A percentile compares a stretch with the other conserved stretches of the same genome.
Evolutionary conservation across 1,140 invertebrate species (phyloP).

Genomic region (Agrypnia vestita): DNA sequence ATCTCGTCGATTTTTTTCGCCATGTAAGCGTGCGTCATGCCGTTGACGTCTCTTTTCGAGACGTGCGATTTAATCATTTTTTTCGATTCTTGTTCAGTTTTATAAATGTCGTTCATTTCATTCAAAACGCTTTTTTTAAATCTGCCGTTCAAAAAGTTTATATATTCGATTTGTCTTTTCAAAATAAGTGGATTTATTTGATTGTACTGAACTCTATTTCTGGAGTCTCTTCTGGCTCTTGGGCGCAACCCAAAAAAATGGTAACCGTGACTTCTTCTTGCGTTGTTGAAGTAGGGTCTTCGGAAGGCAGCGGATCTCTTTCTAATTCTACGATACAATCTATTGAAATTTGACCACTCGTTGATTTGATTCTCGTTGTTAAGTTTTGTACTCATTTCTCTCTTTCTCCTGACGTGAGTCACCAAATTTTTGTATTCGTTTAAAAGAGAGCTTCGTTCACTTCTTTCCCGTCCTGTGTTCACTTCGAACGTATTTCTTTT

Average conservation of each 20-base stretch:
- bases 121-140: neutral
- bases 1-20: constrained; percentile 43
- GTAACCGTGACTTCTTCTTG: constrained; percentile 40
- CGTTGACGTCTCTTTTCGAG: constrained; percentile 33
- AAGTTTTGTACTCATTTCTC: neutral
- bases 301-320: constrained; percentile 4
- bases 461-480: neutral
- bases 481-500: constrained; percentile 7
- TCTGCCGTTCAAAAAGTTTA: constrained; percentile 7
- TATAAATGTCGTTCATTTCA: constrained; percentile 7
- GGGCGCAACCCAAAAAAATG: constrained; percentile 53
- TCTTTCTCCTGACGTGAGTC: constrained; percentile 13
- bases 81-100: neutral
- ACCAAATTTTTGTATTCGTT: neutral
- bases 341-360: constrained; percentile 7
- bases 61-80: constrained; percentile 8
- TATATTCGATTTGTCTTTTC: neutral
- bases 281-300: constrained; percentile 23
- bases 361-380: neutral
- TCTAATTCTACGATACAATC: constrained; percentile 15
- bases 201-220: constrained; percentile 36
- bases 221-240: constrained; percentile 41
- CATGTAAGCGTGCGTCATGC: constrained; percentile 29
- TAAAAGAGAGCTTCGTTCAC: constrained; percentile 7
- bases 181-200: neutral